Evolutionary conservation across 1,140 invertebrate genomes (phyloP).

Genomic region (Ceratitis capitata): DNA sequence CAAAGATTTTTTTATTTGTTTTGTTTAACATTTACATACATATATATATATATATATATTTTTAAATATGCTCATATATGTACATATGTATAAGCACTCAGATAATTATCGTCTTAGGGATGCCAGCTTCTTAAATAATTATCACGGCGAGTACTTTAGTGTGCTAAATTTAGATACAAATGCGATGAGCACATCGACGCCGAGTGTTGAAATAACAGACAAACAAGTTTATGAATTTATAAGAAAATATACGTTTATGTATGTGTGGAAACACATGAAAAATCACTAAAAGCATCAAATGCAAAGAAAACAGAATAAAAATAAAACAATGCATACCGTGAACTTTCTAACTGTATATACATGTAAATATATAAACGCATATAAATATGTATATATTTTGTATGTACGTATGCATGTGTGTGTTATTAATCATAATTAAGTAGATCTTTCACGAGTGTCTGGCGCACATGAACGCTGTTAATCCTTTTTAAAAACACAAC

Average conservation of each 20-base stretch:
- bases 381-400: too few relatives aligned
- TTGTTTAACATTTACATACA: too few relatives aligned
- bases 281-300: not conserved
- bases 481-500: slow-evolving; percentile 28
- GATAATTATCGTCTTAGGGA: not conserved
- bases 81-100: not conserved
- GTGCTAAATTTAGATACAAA: not conserved
- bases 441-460: slow-evolving; percentile 20
- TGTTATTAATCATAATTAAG: slow-evolving; percentile 28
- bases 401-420: not conserved
- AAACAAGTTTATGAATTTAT: not conserved
- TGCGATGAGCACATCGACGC: not conserved
- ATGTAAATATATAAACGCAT: not conserved
- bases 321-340: not conserved
- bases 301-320: not conserved
- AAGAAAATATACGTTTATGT: too few relatives aligned
- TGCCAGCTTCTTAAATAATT: not conserved
- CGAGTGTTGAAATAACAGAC: not conserved
- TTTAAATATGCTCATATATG: not conserved
- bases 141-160: not conserved
- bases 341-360: not conserved
- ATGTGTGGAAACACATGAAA: not conserved
- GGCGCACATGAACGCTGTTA: slow-evolving; percentile 24
- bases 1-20: too few relatives aligned
- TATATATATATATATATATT: too few relatives aligned